phyloP scores from a whole-genome alignment of 2,888 invertebrate genomes.

The Kryphioiulus occultus region DNA sequence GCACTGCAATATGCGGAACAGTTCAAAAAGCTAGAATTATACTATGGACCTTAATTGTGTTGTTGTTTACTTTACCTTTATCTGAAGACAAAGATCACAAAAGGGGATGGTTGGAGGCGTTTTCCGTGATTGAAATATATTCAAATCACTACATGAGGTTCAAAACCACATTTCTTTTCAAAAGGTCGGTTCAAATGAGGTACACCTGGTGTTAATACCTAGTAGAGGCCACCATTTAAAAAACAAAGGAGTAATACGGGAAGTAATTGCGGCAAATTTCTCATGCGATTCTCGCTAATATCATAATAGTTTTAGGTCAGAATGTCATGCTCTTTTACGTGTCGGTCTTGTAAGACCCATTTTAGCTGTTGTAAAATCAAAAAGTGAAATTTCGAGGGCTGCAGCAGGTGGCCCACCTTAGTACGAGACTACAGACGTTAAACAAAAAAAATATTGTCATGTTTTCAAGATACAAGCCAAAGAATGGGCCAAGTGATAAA shows the following conservation, averaged over 20 bases:
- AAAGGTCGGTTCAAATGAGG: not conserved
- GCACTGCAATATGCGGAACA: too few relatives aligned
- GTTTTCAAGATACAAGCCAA: too few relatives aligned
- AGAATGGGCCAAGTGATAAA: not conserved
- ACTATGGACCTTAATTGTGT: too few relatives aligned
- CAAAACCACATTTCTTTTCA: not conserved
- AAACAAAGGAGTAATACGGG: not conserved
- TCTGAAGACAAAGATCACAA: too few relatives aligned
- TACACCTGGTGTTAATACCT: not conserved
- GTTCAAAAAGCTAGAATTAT: too few relatives aligned
- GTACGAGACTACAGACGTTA: too few relatives aligned
- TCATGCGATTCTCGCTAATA: not conserved
- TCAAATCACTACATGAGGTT: not conserved
- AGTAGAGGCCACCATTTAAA: not conserved
- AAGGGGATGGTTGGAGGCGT: not conserved
- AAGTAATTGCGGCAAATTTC: not conserved
- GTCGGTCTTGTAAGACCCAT: not conserved
- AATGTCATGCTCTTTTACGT: not conserved
- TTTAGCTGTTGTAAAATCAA: not conserved
- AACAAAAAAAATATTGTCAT: too few relatives aligned
- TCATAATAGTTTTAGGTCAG: not conserved
- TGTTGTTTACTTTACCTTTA: too few relatives aligned
- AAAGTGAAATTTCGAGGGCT: not conserved
- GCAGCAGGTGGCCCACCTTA: not conserved
- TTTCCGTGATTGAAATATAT: not conserved